These are phyloP conservation scores for Cuculus canorus DNA, from an alignment of 2,797 vertebrate species.

Conservation along the genomic window DNA sequence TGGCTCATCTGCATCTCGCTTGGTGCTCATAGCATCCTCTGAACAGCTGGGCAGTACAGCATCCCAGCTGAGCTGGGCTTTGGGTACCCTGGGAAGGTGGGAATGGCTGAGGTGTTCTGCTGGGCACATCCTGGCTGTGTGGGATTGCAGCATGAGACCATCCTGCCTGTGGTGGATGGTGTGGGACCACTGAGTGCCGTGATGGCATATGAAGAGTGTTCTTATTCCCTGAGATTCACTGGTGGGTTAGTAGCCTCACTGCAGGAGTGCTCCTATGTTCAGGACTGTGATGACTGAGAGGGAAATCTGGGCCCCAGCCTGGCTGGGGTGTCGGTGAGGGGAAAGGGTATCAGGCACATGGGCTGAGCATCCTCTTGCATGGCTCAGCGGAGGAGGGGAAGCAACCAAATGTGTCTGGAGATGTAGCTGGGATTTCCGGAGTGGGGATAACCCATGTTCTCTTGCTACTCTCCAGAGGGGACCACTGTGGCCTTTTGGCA, in stretches of 20 bases:
- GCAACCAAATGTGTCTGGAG: neutral
- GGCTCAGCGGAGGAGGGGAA: neutral
- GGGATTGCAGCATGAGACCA: rapidly evolving
- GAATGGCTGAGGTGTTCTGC: neutral
- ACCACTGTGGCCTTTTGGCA: neutral
- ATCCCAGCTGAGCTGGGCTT: neutral
- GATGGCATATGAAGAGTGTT: neutral
- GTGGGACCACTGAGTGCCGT: rapidly evolving
- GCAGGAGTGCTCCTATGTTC: neutral
- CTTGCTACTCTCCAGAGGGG: neutral
- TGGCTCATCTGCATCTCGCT: neutral
- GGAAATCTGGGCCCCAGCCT: neutral
- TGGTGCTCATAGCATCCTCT: neutral
- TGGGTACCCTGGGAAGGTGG: neutral
- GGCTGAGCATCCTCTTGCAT: neutral
- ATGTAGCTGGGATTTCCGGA: neutral
- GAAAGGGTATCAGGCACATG: neutral
- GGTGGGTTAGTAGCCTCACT: rapidly evolving
- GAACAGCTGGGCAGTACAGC: neutral
- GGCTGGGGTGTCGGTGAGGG: neutral
- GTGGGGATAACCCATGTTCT: neutral
- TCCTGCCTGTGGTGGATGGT: neutral
- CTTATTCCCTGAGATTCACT: neutral
- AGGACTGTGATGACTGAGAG: neutral
- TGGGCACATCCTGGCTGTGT: rapidly evolving